phyloP scores from a whole-genome alignment of 2,797 vertebrate species.

The Heteromormyrus szaboi region DNA sequence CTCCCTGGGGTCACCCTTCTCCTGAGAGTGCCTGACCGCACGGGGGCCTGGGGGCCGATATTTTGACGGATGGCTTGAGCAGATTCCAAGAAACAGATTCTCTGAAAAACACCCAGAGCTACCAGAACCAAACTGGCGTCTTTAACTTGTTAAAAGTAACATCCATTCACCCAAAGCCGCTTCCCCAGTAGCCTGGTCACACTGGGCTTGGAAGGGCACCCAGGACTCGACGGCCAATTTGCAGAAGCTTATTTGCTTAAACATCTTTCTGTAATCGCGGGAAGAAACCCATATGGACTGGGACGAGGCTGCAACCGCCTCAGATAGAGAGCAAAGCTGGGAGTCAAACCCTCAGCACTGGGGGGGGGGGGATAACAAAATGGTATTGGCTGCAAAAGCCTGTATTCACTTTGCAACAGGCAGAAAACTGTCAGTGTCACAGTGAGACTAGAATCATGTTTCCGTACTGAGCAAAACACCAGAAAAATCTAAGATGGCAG shows the following conservation, averaged over 20 bases:
- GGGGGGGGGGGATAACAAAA: background rate
- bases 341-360: background rate
- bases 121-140: background rate
- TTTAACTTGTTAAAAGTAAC: background rate
- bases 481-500: background rate
- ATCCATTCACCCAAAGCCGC: background rate
- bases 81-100: background rate
- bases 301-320: background rate
- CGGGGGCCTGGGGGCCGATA: background rate
- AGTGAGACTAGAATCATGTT: background rate
- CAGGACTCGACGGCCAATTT: background rate
- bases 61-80: background rate
- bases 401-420: background rate
- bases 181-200: background rate
- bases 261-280: background rate
- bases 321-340: background rate
- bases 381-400: background rate
- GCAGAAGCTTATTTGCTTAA: background rate
- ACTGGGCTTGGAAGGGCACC: background rate
- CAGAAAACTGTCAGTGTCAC: background rate
- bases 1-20: background rate
- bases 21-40: background rate
- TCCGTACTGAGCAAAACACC: background rate
- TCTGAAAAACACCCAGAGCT: background rate
- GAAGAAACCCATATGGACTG: background rate